Conservation (phyloP, 2,888 invertebrate species). For the Drosophila trichaetosa region DNA sequence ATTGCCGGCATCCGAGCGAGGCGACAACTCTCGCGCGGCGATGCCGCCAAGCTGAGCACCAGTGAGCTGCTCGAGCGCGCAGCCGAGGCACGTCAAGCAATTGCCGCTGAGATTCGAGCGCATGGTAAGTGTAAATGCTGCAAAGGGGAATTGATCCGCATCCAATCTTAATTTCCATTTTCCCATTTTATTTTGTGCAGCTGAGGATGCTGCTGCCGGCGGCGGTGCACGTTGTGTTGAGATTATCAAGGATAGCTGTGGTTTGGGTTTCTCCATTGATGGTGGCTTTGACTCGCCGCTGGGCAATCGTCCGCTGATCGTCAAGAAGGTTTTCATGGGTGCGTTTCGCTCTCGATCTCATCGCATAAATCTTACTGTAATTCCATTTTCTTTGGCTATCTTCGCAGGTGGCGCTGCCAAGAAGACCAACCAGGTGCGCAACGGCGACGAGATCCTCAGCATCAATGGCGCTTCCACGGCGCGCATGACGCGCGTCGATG, state of each 20-base stretch:
- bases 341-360: constrained; percentile 61
- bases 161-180: not conserved
- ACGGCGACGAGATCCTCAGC: constrained; percentile 94
- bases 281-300: constrained; percentile 96
- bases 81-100: constrained; percentile 83
- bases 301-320: constrained; percentile 94
- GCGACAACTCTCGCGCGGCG: constrained; percentile 82
- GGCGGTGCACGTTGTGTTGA: constrained; percentile 76
- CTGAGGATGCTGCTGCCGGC: constrained; percentile 75
- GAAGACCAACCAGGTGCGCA: constrained; percentile 92
- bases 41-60: constrained; percentile 83
- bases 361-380: not conserved
- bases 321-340: constrained; percentile 98
- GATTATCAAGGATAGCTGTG: constrained; percentile 90
- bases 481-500: constrained; percentile 95
- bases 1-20: constrained; percentile 80
- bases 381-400: not conserved
- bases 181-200: constrained; percentile 1
- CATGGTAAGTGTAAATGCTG: constrained; percentile 69
- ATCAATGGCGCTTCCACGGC: constrained; percentile 93
- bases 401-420: constrained; percentile 93
- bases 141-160: not conserved
- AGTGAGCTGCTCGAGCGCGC: constrained; percentile 84
- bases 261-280: constrained; percentile 96
- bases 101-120: constrained; percentile 84